A percentile compares a stretch with the other conserved stretches of the same genome.
phyloP scores from a whole-genome alignment of 2,888 invertebrate genomes.

The Rhaphigaster nebulosa region DNA sequence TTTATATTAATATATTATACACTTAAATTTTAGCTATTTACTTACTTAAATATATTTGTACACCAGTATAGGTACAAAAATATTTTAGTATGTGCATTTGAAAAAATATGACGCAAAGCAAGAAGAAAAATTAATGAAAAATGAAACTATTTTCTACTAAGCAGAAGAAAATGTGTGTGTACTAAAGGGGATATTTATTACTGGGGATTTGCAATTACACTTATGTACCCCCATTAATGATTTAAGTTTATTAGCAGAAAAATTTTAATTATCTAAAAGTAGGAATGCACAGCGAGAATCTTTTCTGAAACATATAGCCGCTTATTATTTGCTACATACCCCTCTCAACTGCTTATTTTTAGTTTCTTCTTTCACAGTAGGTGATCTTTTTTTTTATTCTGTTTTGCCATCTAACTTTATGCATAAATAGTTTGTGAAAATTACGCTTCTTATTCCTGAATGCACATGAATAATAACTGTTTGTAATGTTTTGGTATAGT shows the following conservation, averaged over 20 bases:
- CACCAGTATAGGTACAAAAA: conserved; percentile 25
- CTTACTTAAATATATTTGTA: conserved; percentile 52
- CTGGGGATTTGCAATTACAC: not conserved
- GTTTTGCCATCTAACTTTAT: conserved; percentile 53
- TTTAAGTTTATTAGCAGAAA: conserved; percentile 29
- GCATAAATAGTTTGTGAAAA: conserved; percentile 19
- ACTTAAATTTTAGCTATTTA: conserved; percentile 40
- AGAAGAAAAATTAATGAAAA: conserved; percentile 32
- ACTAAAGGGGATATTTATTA: not conserved
- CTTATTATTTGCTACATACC: conserved; percentile 66
- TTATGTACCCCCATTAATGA: conserved; percentile 1
- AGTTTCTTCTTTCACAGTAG: conserved; percentile 51
- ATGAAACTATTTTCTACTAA: not conserved
- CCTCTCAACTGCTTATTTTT: conserved; percentile 54
- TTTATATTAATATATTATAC: conserved; percentile 50
- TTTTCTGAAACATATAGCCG: conserved; percentile 77
- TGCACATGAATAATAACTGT: conserved; percentile 35
- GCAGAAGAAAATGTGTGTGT: conserved; percentile 7
- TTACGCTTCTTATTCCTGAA: conserved; percentile 39
- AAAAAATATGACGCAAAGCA: not conserved
- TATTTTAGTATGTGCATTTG: conserved; percentile 24
- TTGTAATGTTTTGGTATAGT: conserved; percentile 43
- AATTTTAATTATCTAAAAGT: conserved; percentile 55
- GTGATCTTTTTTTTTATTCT: conserved; percentile 28
- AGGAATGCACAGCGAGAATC: conserved; percentile 74